Evolutionary conservation across 2,113 vertebrate genomes (phyloP), one percentile per base, ranked within the genome.

Genomic region (Tetrao urogallus): DNA sequence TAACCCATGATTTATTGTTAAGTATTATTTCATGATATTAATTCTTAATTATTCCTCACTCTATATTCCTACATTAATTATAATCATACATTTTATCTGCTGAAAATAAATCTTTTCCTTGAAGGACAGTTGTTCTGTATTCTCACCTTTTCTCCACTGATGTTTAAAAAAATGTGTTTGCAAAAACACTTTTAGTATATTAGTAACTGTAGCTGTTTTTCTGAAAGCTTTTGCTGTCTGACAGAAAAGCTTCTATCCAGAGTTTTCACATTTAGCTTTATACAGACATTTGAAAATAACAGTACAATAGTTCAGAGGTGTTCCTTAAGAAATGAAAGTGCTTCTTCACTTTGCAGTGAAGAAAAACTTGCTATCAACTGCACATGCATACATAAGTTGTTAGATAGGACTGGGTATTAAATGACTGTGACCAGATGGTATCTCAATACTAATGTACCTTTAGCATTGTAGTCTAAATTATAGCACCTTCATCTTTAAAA

Each of bases 401-500:
- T 92, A 75, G 16, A 30, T n/a, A 17, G 43, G 5, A 65, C 74
- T 25, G 10, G 24, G 6, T 12, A 64, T 43, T 81, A 63, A 54
- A 9, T 56, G 64, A 11, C 19, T 48, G 45, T 80, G 58, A 89
- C 48, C 43, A 90, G 47, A 45, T 47, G 3, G 66, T 72, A 82
- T 67, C 34, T 88, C 81, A 74, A 8, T 82, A 57, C 22, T 70
- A 71, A 77, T 22, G 5, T 42, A 61, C 58, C 34, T 92, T 93
- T n/a, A 75, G 13, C 8, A 25, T 45, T 74, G 11, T 70, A 45
- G 34, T 45, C 61, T 87, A 52, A 52, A 79, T 56, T 74, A 71
- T 10, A 94, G 24, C 15, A 56, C 48, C 9, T 87, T 84, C 25
- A 65, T 88, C 30, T 94, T 97, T 81, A 96, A 94, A 90, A 91